These are phyloP conservation scores for Azorinus chamasolen DNA, from an alignment of 2,888 invertebrate species.

Conservation along the genomic window DNA sequence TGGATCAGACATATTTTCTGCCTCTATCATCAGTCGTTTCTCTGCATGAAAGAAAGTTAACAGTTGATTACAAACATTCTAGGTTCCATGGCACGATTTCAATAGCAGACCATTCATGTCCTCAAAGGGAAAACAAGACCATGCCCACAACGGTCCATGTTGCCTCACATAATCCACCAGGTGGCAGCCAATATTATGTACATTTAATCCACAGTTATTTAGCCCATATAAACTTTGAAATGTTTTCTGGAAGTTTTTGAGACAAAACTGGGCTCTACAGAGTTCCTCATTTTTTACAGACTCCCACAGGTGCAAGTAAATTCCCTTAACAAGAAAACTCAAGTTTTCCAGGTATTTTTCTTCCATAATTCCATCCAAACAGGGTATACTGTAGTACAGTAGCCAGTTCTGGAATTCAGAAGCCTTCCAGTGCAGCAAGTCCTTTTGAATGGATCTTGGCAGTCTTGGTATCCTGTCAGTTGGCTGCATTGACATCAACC, in stretches of 20 bases:
- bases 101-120: constrained; percentile 22
- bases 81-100: constrained; percentile 18
- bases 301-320: constrained; percentile 31
- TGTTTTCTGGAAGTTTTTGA: neutral
- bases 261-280: neutral
- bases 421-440: constrained; percentile 33
- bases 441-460: constrained; percentile 26
- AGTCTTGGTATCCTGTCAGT: constrained; percentile 27
- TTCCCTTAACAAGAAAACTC: constrained; percentile 29
- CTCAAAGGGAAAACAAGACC: constrained; percentile 44
- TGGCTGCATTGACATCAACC: constrained; percentile 30
- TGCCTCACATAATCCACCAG: constrained; percentile 19
- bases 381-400: constrained; percentile 27
- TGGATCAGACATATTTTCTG: neutral
- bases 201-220: constrained; percentile 15
- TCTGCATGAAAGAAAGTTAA: neutral
- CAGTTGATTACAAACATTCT: constrained; percentile 7
- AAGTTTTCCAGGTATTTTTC: constrained; percentile 24
- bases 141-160: constrained; percentile 39
- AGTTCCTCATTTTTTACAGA: constrained; percentile 8
- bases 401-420: constrained; percentile 49
- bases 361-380: constrained; percentile 24
- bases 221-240: constrained; percentile 10
- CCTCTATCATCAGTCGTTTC: constrained; percentile 1
- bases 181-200: constrained; percentile 26